Evolutionary conservation across 1,140 invertebrate genomes (phyloP).

Genomic region (Papilio dardanus): DNA sequence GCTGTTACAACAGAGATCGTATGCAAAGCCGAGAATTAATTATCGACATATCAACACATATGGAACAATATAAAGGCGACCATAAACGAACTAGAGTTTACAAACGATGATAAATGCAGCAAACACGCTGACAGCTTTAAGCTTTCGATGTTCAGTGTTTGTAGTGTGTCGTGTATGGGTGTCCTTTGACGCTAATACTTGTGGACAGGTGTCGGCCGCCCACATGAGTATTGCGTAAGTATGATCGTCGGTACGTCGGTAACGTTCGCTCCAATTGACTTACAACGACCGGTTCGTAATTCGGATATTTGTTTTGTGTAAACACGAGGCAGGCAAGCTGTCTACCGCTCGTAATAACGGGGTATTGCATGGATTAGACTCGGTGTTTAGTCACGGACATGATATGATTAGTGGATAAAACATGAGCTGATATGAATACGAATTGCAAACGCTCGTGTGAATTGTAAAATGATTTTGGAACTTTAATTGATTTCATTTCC

Average conservation of each 20-base stretch:
- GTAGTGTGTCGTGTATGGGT: neutral
- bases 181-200: slow-evolving; percentile 56
- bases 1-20: slow-evolving; percentile 29
- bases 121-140: neutral
- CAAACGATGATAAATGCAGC: neutral
- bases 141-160: neutral
- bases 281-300: slow-evolving; percentile 53
- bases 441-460: neutral
- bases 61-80: slow-evolving; percentile 40
- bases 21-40: slow-evolving; percentile 43
- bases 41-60: slow-evolving; percentile 54
- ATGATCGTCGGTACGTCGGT: slow-evolving; percentile 54
- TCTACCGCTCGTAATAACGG: slow-evolving; percentile 31
- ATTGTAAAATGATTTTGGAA: neutral
- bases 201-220: slow-evolving; percentile 70
- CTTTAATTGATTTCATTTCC: too few species aligned
- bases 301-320: slow-evolving; percentile 55
- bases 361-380: slow-evolving; percentile 33
- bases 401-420: slow-evolving; percentile 23
- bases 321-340: slow-evolving; percentile 42
- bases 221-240: slow-evolving; percentile 68
- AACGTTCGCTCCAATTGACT: slow-evolving; percentile 76
- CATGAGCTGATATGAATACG: neutral
- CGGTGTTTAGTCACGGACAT: slow-evolving; percentile 28
- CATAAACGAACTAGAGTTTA: neutral